Evolutionary conservation across 2,888 invertebrate genomes (phyloP).

Genomic region (Agriopis leucophaearia): DNA sequence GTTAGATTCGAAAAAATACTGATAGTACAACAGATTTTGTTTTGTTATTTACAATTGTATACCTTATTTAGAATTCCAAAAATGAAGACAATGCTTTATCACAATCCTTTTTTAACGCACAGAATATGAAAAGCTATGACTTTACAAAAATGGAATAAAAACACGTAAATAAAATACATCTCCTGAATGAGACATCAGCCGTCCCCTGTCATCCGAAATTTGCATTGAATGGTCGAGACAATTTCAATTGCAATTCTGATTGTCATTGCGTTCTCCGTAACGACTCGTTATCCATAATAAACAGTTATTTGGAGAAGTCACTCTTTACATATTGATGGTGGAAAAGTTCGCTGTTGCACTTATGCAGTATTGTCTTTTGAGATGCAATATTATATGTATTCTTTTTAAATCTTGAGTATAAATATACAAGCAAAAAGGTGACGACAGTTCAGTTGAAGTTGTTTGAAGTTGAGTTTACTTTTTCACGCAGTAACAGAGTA

Average conservation of each 20-base stretch:
- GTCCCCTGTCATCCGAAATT: conserved; percentile 58
- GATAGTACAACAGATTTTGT: background rate
- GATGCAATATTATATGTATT: background rate
- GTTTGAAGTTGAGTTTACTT: too few species aligned
- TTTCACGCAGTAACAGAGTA: too few species aligned
- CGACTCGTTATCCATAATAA: conserved; percentile 41
- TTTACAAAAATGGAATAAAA: conserved; percentile 39
- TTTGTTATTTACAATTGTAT: background rate
- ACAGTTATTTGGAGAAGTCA: conserved; percentile 38
- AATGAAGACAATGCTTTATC: background rate
- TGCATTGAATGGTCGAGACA: conserved; percentile 68
- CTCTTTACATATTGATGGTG: conserved; percentile 24
- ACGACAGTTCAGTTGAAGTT: too few species aligned
- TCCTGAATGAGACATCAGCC: conserved; percentile 55
- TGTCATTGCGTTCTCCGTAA: conserved; percentile 42
- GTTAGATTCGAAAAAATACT: background rate
- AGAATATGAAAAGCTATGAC: conserved; percentile 21
- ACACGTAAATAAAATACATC: conserved; percentile 39
- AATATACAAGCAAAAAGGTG: too few species aligned
- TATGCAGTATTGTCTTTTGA: conserved; percentile 10
- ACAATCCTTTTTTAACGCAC: background rate
- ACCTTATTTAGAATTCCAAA: background rate
- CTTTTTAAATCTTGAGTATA: too few species aligned
- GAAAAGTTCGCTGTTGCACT: conserved; percentile 20
- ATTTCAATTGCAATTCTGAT: conserved; percentile 55